phyloP scores from a whole-genome alignment of 1,140 invertebrate species.

The Mactra quadrangularis region DNA sequence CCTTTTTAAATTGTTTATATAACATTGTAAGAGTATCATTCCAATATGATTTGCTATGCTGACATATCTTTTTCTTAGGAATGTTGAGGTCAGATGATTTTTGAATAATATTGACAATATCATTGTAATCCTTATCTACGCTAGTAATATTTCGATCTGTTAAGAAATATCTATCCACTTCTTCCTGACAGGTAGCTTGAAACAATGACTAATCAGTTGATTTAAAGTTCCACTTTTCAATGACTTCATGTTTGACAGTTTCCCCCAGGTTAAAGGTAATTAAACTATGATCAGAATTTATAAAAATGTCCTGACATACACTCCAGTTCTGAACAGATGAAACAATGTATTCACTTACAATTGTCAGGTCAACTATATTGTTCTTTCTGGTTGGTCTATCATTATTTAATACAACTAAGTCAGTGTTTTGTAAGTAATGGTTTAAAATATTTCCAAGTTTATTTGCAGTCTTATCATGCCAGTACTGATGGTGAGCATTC shows the following conservation, averaged over 20 bases:
- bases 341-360: not conserved
- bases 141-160: too few relatives aligned
- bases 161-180: too few relatives aligned
- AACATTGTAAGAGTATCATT: too few relatives aligned
- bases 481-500: too few relatives aligned
- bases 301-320: not conserved
- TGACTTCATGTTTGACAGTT: not conserved
- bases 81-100: too few relatives aligned
- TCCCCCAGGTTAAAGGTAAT: not conserved
- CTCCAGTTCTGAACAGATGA: not conserved
- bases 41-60: too few relatives aligned
- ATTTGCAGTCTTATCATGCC: not conserved
- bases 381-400: not conserved
- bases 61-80: too few relatives aligned
- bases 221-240: slow-evolving; percentile 9
- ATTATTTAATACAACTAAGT: slow-evolving; percentile 13
- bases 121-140: too few relatives aligned
- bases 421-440: not conserved
- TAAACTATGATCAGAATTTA: too few relatives aligned
- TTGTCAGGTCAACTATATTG: slow-evolving; percentile 11
- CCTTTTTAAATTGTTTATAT: too few relatives aligned
- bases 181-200: not conserved
- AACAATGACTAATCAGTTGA: slow-evolving; percentile 4
- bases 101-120: too few relatives aligned
- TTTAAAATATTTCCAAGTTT: too few relatives aligned